phyloP scores from a whole-genome alignment of 2,888 invertebrate genomes.

The Mallateleia sp. region DNA sequence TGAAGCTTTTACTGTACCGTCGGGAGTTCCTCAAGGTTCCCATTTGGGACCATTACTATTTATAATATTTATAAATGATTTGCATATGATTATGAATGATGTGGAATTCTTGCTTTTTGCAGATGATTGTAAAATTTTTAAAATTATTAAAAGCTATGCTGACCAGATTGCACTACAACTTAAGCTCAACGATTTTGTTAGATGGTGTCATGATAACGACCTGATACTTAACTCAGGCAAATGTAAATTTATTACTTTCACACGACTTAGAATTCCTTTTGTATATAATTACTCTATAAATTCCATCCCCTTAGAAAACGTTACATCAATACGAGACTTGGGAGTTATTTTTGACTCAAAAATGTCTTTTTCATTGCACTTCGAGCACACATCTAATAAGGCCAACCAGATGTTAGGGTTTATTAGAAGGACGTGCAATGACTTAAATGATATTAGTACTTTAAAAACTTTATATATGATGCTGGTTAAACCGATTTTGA shows the following conservation, averaged over 20 bases:
- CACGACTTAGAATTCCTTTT: background rate
- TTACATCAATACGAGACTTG: no score
- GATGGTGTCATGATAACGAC: background rate
- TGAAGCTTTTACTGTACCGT: background rate
- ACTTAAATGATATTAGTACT: no score
- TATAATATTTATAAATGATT: background rate
- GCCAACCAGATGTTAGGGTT: no score
- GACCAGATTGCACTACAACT: background rate
- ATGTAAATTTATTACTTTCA: background rate
- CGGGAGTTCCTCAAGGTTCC: background rate
- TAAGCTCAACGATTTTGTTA: background rate
- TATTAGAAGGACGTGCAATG: no score
- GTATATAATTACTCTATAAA: no score
- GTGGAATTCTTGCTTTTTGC: background rate
- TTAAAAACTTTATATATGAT: no score
- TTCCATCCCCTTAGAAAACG: no score
- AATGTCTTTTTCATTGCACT: no score
- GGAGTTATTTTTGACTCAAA: no score
- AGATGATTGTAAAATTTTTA: conserved; percentile 1
- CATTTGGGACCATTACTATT: background rate
- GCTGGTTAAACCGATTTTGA: no score
- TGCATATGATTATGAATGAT: background rate
- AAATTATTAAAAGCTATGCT: background rate
- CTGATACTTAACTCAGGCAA: background rate
- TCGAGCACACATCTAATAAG: no score